Conservation (phyloP, 2,797 vertebrate genomes). For the Gymnopithys bicolor region DNA sequence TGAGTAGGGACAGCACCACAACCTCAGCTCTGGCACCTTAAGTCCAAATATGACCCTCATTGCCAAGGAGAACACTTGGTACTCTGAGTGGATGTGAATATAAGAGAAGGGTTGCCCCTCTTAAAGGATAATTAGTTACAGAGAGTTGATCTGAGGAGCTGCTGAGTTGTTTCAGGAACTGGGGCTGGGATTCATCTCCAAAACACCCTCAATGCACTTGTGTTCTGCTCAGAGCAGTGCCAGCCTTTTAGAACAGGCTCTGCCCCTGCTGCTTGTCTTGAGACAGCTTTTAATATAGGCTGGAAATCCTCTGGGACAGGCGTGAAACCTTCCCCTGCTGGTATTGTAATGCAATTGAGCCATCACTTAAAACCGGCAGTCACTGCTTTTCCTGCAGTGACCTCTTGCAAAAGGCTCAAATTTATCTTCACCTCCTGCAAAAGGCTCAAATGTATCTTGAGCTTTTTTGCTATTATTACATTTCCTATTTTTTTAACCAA, state of each 20-base stretch:
- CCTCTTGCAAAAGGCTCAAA: background rate
- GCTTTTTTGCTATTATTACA: background rate
- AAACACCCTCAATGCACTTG: background rate
- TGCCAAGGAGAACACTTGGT: background rate
- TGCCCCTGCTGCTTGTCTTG: background rate
- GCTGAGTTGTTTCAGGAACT: background rate
- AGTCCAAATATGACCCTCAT: background rate
- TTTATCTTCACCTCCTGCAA: background rate
- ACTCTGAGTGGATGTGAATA: rapidly evolving
- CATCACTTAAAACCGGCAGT: background rate
- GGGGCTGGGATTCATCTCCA: background rate
- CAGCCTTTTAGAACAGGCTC: background rate
- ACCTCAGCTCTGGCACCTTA: background rate
- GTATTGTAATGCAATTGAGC: background rate
- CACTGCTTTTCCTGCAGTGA: background rate
- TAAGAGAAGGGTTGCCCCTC: background rate
- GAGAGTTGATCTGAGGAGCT: background rate
- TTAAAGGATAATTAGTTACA: background rate
- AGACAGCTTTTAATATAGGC: background rate
- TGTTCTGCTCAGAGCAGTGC: background rate
- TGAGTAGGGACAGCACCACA: background rate
- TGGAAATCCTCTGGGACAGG: background rate
- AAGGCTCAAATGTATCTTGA: background rate
- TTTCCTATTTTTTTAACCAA: background rate
- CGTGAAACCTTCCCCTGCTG: background rate